A percentile compares a stretch with the other conserved stretches of the same genome.
phyloP scores from a whole-genome alignment of 1,140 invertebrate genomes.

The Phymastichus coffea region DNA sequence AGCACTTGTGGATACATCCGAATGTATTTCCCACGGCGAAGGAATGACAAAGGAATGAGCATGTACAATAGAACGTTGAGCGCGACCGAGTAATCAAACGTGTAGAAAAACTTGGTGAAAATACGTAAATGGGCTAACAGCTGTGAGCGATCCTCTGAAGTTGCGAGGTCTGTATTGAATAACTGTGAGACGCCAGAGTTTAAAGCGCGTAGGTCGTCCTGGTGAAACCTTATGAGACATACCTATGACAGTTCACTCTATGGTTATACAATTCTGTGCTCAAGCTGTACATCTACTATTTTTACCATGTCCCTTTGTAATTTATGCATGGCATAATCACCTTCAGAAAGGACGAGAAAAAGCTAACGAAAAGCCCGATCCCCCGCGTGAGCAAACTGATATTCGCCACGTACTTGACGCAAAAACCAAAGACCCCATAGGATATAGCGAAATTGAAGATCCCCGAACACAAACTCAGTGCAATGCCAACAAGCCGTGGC shows the following conservation, averaged over 20 bases:
- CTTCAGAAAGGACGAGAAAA: slow-evolving; percentile 26
- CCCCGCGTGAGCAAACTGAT: slow-evolving; percentile 31
- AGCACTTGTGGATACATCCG: slow-evolving; percentile 1
- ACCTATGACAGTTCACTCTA: background rate
- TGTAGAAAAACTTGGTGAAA: slow-evolving; percentile 7
- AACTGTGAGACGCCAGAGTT: too few species aligned
- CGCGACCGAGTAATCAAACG: background rate
- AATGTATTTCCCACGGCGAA: slow-evolving; percentile 1
- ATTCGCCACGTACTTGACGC: slow-evolving; percentile 23
- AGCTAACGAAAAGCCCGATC: slow-evolving; percentile 28
- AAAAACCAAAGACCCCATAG: slow-evolving; percentile 19
- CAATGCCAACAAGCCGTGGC: background rate
- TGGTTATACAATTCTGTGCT: too few species aligned
- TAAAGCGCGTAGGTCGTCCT: background rate
- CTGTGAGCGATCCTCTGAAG: background rate
- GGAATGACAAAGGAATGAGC: background rate
- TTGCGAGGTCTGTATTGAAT: background rate
- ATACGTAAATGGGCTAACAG: background rate
- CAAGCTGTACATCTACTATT: too few species aligned
- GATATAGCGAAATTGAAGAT: background rate
- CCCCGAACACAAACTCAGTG: background rate
- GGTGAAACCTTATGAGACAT: background rate
- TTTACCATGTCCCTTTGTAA: too few species aligned
- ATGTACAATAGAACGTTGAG: background rate
- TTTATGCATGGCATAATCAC: too few species aligned